Conservation (phyloP, 2,113 vertebrate genomes). For the Xerus inauris region DNA sequence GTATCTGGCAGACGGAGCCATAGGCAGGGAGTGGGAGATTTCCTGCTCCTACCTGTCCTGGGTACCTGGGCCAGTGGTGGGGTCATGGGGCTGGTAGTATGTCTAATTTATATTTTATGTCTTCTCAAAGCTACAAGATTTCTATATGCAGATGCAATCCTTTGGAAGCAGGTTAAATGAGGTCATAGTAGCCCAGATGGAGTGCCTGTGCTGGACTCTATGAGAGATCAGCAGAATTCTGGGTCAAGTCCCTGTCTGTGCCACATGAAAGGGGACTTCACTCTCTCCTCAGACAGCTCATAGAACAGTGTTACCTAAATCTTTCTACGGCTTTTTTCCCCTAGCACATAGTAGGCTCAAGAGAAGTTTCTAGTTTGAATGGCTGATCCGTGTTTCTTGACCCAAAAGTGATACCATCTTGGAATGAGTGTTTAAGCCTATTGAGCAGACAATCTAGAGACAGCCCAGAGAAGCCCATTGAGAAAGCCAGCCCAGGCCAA, state of each 20-base stretch:
- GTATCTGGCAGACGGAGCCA: neutral
- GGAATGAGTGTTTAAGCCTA: neutral
- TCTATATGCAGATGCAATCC: too few relatives aligned
- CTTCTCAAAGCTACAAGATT: neutral
- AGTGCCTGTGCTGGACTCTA: neutral
- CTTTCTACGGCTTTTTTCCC: neutral
- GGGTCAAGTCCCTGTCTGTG: rapidly evolving
- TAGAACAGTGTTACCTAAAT: too few relatives aligned
- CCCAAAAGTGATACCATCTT: neutral
- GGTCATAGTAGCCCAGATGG: neutral
- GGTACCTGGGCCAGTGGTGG: neutral
- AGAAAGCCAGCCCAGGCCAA: neutral
- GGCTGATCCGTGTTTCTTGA: neutral
- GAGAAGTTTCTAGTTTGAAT: neutral
- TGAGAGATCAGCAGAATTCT: neutral
- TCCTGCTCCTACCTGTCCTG: neutral
- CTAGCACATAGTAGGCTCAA: neutral
- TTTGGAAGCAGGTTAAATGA: neutral
- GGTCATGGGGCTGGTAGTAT: neutral
- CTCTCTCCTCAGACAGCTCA: neutral
- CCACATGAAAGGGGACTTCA: neutral
- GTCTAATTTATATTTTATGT: neutral
- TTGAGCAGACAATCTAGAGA: neutral
- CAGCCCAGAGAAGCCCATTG: neutral
- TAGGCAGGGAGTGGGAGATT: neutral